A percentile compares a stretch with the other conserved stretches of the same genome.
Evolutionary conservation across 2,888 invertebrate genomes (phyloP).

Genomic region (Molorchus minor): DNA sequence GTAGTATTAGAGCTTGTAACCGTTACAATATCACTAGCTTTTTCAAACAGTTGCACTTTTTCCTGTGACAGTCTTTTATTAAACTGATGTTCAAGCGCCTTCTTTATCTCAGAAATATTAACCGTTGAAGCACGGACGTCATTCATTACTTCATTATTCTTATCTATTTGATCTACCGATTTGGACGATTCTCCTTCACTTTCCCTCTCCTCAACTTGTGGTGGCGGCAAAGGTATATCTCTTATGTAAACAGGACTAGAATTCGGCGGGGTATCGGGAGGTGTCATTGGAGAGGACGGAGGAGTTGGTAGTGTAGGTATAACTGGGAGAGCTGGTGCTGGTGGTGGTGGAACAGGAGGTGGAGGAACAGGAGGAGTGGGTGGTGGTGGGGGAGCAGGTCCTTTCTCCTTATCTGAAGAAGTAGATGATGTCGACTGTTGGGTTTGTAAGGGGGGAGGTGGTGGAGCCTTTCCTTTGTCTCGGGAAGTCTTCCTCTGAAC

Average conservation of each 20-base stretch:
- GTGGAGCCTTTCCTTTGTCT: conserved; percentile 60
- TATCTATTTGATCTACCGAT: conserved; percentile 1
- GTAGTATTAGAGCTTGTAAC: conserved; percentile 50
- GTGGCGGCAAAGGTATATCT: conserved; percentile 38
- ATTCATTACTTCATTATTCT: conserved; percentile 40
- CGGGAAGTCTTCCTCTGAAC: conserved; percentile 66
- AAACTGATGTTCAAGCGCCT: conserved; percentile 48
- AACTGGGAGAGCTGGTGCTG: no score
- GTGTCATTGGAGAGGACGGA: conserved; percentile 58
- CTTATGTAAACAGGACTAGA: conserved; percentile 37
- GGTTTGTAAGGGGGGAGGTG: conserved; percentile 63
- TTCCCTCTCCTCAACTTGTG: conserved; percentile 22
- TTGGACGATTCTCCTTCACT: conserved; percentile 1
- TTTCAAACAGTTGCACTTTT: conserved; percentile 36
- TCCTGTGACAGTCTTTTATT: conserved; percentile 43
- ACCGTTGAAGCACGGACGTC: conserved; percentile 44
- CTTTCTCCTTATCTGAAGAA: conserved; percentile 40
- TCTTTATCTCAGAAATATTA: conserved; percentile 48
- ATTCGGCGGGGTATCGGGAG: conserved; percentile 57
- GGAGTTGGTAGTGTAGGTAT: conserved; percentile 44
- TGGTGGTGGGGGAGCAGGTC: conserved; percentile 53
- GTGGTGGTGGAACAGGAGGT: conserved; percentile 52
- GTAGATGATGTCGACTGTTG: conserved; percentile 41
- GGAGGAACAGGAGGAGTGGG: conserved; percentile 29
- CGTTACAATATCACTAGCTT: conserved; percentile 46